These are phyloP conservation scores for Megaceryle torquata DNA, from an alignment of 2,113 vertebrate species.

Conservation along the genomic window DNA sequence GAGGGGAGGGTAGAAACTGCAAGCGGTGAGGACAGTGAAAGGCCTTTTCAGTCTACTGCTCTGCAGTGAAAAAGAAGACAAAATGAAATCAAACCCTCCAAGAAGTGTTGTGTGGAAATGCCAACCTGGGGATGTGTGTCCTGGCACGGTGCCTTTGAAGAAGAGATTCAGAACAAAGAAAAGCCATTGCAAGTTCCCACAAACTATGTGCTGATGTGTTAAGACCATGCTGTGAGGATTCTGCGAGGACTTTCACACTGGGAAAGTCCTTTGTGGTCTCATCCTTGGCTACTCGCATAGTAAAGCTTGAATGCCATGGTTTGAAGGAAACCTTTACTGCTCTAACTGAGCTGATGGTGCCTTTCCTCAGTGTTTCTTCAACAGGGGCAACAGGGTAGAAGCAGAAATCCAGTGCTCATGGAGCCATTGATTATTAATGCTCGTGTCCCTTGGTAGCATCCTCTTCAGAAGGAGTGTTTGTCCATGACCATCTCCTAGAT, in stretches of 20 bases:
- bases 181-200: background rate
- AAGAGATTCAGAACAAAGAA: background rate
- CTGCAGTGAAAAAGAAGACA: background rate
- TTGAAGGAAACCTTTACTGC: background rate
- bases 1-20: background rate
- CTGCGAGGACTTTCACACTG: rapidly evolving
- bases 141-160: background rate
- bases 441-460: background rate
- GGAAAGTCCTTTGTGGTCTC: background rate
- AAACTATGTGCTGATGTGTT: background rate
- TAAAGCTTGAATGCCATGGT: background rate
- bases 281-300: background rate
- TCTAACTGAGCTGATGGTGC: background rate
- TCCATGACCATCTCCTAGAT: background rate
- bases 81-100: background rate
- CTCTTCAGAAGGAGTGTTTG: background rate
- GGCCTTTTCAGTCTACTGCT: background rate
- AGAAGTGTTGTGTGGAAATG: background rate
- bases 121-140: background rate
- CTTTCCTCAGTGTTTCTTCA: background rate
- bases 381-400: background rate
- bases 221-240: background rate
- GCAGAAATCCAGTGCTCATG: background rate
- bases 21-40: background rate
- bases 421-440: background rate